phyloP scores from a whole-genome alignment of 2,113 vertebrate genomes.

The rabbit (Oryctolagus cuniculus) region DNA sequence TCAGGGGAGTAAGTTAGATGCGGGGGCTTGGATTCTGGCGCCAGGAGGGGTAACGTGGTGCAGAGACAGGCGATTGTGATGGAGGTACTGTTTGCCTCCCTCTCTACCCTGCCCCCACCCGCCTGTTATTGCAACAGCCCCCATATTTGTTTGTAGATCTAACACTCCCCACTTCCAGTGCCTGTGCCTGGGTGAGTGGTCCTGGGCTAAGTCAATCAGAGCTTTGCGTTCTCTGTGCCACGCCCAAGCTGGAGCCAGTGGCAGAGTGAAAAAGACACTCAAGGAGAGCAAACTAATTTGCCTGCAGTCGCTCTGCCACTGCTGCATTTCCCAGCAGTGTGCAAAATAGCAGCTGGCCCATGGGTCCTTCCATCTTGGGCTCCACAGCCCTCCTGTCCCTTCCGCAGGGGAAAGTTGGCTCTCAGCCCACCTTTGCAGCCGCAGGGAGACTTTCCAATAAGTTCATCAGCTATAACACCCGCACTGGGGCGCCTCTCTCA shows the following conservation, averaged over 20 bases:
- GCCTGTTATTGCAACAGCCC: neutral
- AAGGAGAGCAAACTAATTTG: neutral
- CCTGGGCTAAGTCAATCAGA: neutral
- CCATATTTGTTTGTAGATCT: neutral
- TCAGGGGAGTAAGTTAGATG: neutral
- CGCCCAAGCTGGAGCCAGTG: neutral
- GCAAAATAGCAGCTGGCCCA: fast-evolving
- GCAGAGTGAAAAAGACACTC: neutral
- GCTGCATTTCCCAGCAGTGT: neutral
- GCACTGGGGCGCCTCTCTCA: fast-evolving
- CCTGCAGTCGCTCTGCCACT: neutral
- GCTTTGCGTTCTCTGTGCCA: neutral
- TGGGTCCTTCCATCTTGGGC: neutral
- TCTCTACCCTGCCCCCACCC: neutral
- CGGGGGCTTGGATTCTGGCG: too few relatives aligned
- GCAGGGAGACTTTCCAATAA: neutral
- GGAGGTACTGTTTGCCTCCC: too few relatives aligned
- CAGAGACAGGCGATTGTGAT: neutral
- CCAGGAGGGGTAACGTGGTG: neutral
- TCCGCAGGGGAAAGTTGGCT: neutral
- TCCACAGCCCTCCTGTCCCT: neutral
- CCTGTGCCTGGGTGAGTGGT: too few relatives aligned
- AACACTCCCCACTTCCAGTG: neutral
- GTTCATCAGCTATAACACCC: neutral
- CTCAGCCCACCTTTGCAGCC: fast-evolving